Evolutionary conservation across 2,888 invertebrate species (phyloP), one percentile per base, ranked within the genome.

Genomic region (Plagiodera versicolora): DNA sequence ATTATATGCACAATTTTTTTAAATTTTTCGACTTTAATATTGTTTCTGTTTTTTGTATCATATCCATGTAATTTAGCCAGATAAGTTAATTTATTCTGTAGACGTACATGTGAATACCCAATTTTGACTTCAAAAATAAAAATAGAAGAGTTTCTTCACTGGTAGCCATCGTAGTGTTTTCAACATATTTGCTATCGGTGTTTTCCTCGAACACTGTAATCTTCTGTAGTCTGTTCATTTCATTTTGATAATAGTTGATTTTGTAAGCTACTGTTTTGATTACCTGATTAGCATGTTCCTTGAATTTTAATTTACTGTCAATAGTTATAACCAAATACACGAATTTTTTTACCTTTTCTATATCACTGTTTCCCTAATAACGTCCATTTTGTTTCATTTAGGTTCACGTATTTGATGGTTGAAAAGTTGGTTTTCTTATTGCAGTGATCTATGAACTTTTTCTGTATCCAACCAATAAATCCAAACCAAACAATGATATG

Each of bases 171-270:
- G 6, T 6, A 32, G 32, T 3, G 3, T 5, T 24, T 24, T 3
- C 3, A 24, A 24, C 24, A 24, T 24, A 24, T 24, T 24, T 24
- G 3, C 24, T 24, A 24, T 24, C 24, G 24, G 24, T 24, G 6
- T 24, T 24, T 5, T 24, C 24, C 24, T 48, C 1, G 14, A 46
- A 16, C 46, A 46, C 19, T 47, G 47, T 18, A 18, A 47, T 47
- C 47, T 47, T 47, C 24, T 9, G 20, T 20, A 48, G 48, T 48
- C 48, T 48, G 48, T 24, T 48, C n/a, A 48, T 48, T 20, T 48
- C 48, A 48, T 48, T 48, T n/a, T 48, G 48, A 16, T 48, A 48
- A 48, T 18, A 47, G 19, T 3, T 19, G 4, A 10, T 18, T 18
- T 47, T 17, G 47, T 47, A 47, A 20, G 19, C 17, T 19, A 47